These are phyloP conservation scores for Lepidurus apus DNA, from an alignment of 1,140 invertebrate species.

Conservation along the genomic window DNA sequence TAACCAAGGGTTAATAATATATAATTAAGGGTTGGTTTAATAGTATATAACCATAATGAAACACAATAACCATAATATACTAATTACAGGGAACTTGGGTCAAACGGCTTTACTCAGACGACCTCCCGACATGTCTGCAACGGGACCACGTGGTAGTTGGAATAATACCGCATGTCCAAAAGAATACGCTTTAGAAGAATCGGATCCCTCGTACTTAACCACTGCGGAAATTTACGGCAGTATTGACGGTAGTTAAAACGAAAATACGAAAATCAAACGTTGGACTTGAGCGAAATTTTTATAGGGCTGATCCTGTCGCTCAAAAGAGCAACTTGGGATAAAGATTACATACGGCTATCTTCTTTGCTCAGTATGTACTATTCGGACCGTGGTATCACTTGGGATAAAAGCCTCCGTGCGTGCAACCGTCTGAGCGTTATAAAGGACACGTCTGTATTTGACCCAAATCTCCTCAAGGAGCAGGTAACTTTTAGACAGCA, in stretches of 20 bases:
- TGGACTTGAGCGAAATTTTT: neutral
- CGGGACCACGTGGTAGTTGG: slow-evolving; percentile 62
- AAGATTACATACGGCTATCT: slow-evolving; percentile 50
- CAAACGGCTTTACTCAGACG: slow-evolving; percentile 55
- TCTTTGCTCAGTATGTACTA: slow-evolving; percentile 74
- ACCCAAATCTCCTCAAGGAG: slow-evolving; percentile 43
- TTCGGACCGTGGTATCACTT: slow-evolving; percentile 57
- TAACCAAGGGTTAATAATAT: too few relatives aligned
- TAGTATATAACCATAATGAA: too few relatives aligned
- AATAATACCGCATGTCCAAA: slow-evolving; percentile 58
- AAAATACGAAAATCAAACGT: slow-evolving; percentile 9
- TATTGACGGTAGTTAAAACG: slow-evolving; percentile 54
- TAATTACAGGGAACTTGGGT: slow-evolving; percentile 67
- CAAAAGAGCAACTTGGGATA: slow-evolving; percentile 48
- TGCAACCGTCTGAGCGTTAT: slow-evolving; percentile 59
- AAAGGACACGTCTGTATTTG: slow-evolving; percentile 46
- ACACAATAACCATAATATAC: too few relatives aligned
- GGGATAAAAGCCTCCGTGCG: slow-evolving; percentile 52
- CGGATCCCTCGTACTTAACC: slow-evolving; percentile 51
- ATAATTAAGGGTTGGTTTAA: too few relatives aligned
- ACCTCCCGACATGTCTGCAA: neutral
- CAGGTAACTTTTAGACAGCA: slow-evolving; percentile 43
- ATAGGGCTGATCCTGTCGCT: slow-evolving; percentile 37
- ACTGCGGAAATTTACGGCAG: slow-evolving; percentile 67
- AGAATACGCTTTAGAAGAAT: slow-evolving; percentile 46